Base-by-base conservation (phyloP, 2,797 vertebrate genomes). In the Erpetoichthys calabaricus region DNA sequence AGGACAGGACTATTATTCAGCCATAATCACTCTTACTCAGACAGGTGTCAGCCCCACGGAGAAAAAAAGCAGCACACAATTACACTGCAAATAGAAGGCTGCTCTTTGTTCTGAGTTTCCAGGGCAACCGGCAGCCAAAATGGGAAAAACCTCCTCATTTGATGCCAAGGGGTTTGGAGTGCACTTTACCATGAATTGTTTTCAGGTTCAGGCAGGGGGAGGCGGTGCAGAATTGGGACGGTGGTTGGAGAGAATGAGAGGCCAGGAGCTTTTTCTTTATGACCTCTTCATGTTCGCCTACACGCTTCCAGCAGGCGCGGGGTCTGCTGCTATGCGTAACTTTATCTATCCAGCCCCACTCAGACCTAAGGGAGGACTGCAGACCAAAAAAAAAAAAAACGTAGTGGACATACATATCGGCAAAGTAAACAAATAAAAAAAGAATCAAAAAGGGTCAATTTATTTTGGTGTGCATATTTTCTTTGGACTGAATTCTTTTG, bases 71-170 rank as follows among this genome's bases (percentile, higher is more conserved):
- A 75, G 80, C 83, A 70, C 77, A 75, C 86, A 85, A 86, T 88
- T 82, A 87, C 71, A 78, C 80, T 80, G 85, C 80, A 88, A 86
- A 85, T 73, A 84, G 85, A 85, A 83, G 82, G 79, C 83, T 79
- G 86, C 75, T 85, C 79, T 87, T 91, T 91, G 83, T 88, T 84
- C 56, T 54, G 72, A n/a, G 89, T 93, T 88, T 82, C 90, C 74
- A 78, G 75, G 84, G 90, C 80, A 89, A 94, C 87, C 65, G 67
- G 70, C 66, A 65, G 73, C 73, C 72, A 84, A 75, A 86, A 84
- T 79, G 69, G 73, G 73, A 77, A 76, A 81, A 87, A 87, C 73
- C 76, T 82, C 80, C 74, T 75, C 5, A 45, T 84, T 81, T 87
- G 79, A 86, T 70, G 83, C 83, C 76, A 80, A 71, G 74, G 77